Evolutionary conservation across 2,113 vertebrate genomes (phyloP), one percentile per base, ranked within the genome.

Genomic region (Bucco capensis): DNA sequence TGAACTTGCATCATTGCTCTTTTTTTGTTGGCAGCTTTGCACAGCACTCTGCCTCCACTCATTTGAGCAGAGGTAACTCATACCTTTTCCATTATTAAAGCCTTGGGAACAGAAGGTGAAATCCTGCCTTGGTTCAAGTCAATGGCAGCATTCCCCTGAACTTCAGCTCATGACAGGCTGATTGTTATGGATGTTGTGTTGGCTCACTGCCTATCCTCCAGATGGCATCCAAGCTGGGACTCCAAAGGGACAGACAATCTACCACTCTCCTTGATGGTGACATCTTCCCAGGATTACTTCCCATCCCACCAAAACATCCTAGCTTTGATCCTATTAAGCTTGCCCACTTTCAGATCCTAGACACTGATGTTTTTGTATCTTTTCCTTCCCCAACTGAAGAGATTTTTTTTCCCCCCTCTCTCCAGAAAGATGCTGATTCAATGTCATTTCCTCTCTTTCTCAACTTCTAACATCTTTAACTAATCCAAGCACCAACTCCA

Each of bases 31-130:
- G 57, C 79, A 75, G 75, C 33, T 86, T 84, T 84, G 65, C 42
- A 37, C 75, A 47, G 84, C 69, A 10, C 53, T 76, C 60, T 83
- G 79, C 18, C 56, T 79, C 75, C 89, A 65, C 80, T 85, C 38
- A 79, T 79, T 58, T 82, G 79, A 94, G 91, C 7, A 10, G 75
- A 88, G 82, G 93, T 94, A 96, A 94, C 82, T 80, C 92, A 95
- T 92, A 94, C 88, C 91, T 94, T 51, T 86, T 96, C 67, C 71
- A 96, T 96, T 96, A 96, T 95, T 96, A 92, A 96, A 91, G 85
- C 67, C 75, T 80, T 9, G 17, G 75, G 85, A 96, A 94, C 47
- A 89, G 91, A 94, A 88, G 91, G 64, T 88, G 90, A 94, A 93
- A 94, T 93, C 72, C 93, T 89, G 93, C 88, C 93, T 89, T 44